phyloP scores from a whole-genome alignment of 2,888 invertebrate species.

The Harpalus rubripes region DNA sequence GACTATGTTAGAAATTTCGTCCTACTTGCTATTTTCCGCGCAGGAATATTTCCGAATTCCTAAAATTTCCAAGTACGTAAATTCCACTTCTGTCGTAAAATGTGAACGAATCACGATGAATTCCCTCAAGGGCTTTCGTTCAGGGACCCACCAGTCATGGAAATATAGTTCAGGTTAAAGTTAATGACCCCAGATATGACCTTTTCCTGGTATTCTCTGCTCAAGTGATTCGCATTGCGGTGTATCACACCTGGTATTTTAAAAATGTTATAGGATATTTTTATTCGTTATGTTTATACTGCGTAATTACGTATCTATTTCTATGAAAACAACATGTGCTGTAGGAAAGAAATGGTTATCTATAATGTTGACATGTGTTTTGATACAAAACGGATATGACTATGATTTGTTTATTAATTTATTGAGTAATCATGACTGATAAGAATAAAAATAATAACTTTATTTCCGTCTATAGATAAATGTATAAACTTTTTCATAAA shows the following conservation, averaged over 20 bases:
- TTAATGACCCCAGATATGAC: slow-evolving; percentile 24
- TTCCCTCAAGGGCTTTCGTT: slow-evolving; percentile 2
- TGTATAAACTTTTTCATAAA: too few species aligned
- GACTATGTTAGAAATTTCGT: too few species aligned
- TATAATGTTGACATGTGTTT: background rate
- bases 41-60: background rate
- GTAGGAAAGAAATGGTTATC: background rate
- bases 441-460: too few species aligned
- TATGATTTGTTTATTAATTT: too few species aligned
- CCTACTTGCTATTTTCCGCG: too few species aligned
- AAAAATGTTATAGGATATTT: slow-evolving; percentile 9
- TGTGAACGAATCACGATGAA: slow-evolving; percentile 11
- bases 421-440: too few species aligned
- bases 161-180: slow-evolving; percentile 23
- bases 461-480: too few species aligned
- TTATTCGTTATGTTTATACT: background rate
- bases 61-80: background rate
- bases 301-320: background rate
- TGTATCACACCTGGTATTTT: background rate
- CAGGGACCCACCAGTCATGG: slow-evolving; percentile 6
- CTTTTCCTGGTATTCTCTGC: background rate
- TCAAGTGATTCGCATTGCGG: background rate
- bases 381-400: background rate
- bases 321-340: background rate
- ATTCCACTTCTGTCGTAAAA: background rate